Percentiles rank a stretch among this genome's conserved stretches.
Evolutionary conservation across 2,797 vertebrate genomes (phyloP).

Genomic region (Megaceryle alcyon): DNA sequence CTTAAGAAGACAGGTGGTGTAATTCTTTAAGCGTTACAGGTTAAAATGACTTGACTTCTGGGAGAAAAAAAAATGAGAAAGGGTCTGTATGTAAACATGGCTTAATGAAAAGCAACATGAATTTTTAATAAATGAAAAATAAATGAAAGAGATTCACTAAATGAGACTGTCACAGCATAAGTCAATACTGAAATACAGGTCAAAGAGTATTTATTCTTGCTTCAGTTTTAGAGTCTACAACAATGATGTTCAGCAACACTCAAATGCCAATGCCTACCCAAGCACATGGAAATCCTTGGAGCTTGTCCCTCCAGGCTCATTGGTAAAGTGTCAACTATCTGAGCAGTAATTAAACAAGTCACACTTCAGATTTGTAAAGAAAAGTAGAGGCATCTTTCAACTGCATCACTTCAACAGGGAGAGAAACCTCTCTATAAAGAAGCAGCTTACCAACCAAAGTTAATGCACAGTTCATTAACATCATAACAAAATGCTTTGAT

Average conservation of each 20-base stretch:
- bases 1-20: not conserved
- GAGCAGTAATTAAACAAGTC: constrained; percentile 36
- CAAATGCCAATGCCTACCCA: constrained; percentile 1
- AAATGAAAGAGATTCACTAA: not conserved
- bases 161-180: not conserved
- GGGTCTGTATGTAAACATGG: not conserved
- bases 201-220: constrained; percentile 62
- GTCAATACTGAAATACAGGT: constrained; percentile 18
- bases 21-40: not conserved
- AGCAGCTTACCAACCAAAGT: not conserved
- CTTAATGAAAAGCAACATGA: not conserved
- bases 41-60: not conserved
- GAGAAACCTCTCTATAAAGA: not conserved
- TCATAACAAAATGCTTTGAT: not conserved
- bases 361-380: constrained; percentile 34
- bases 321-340: not conserved
- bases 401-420: not conserved
- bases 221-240: constrained; percentile 30
- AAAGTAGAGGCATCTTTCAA: not conserved
- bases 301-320: not conserved
- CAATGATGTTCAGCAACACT: constrained; percentile 42
- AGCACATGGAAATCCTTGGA: not conserved
- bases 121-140: not conserved
- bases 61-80: not conserved
- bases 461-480: not conserved